A percentile compares a stretch with the other conserved stretches of the same genome.
Evolutionary conservation across 2,113 vertebrate genomes (phyloP).

Genomic region (Arothron firmamentum): DNA sequence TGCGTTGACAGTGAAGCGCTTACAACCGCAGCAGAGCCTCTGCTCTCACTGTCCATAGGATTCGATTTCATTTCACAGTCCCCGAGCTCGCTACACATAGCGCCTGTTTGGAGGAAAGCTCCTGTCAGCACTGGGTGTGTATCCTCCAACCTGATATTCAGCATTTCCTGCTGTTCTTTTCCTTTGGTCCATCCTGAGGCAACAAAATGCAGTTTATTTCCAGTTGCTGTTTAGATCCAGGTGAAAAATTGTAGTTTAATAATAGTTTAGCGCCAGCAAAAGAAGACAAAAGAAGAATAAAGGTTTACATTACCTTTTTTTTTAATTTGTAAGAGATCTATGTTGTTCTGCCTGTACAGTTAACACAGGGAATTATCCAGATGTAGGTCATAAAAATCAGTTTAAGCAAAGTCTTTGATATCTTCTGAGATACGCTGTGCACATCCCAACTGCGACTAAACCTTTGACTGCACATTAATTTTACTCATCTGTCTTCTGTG

Average conservation of each 20-base stretch:
- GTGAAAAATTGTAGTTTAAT: too few relatives aligned
- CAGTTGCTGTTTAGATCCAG: too few relatives aligned
- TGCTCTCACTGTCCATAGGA: constrained; percentile 57
- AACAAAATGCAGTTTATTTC: too few relatives aligned
- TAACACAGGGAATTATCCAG: constrained; percentile 5
- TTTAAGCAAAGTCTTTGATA: too few relatives aligned
- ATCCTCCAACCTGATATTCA: constrained; percentile 40
- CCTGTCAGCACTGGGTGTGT: constrained; percentile 30
- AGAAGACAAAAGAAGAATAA: too few relatives aligned
- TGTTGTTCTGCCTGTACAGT: neutral
- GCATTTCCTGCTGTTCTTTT: constrained; percentile 43
- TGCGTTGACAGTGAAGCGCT: constrained; percentile 62
- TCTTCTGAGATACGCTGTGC: too few relatives aligned
- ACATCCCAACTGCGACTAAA: constrained; percentile 26
- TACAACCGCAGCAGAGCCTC: constrained; percentile 41
- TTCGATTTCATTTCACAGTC: constrained; percentile 65
- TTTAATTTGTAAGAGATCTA: too few relatives aligned
- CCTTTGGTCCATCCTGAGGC: constrained; percentile 30
- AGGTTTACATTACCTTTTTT: too few relatives aligned
- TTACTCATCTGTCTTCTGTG: constrained; percentile 60
- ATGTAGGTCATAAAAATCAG: too few relatives aligned
- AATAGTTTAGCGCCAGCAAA: too few relatives aligned
- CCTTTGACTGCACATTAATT: constrained; percentile 54
- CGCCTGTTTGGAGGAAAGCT: constrained; percentile 46
- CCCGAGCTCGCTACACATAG: constrained; percentile 49